These are phyloP conservation scores for Platyscapa corneri DNA, from an alignment of 1,140 invertebrate genomes.

Conservation along the genomic window DNA sequence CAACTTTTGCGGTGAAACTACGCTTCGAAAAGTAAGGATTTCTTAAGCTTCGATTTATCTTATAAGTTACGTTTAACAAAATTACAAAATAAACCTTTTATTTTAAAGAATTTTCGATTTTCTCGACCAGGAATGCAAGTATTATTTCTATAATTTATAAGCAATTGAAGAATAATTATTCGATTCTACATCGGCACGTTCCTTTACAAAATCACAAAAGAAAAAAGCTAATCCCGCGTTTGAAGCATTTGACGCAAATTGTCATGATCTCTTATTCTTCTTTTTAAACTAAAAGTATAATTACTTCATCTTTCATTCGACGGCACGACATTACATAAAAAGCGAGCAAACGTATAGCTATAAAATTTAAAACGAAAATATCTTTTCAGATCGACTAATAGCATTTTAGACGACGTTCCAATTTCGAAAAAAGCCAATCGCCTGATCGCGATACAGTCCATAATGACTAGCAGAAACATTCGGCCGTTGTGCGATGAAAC, in stretches of 20 bases:
- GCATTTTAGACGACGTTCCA: slow-evolving; percentile 45
- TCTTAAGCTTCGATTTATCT: slow-evolving; percentile 9
- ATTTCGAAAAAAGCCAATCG: slow-evolving; percentile 55
- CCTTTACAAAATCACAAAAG: neutral
- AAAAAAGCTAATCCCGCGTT: neutral
- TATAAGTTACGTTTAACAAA: neutral
- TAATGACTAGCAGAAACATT: slow-evolving; percentile 59
- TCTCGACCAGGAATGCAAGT: neutral
- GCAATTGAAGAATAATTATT: neutral
- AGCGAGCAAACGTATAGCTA: neutral
- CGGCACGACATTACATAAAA: neutral
- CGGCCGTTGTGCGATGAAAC: slow-evolving; percentile 53
- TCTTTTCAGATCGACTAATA: slow-evolving; percentile 42
- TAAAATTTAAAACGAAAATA: slow-evolving; percentile 1
- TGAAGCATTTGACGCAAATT: neutral
- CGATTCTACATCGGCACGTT: no score
- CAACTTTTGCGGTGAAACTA: slow-evolving; percentile 18
- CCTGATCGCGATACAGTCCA: slow-evolving; percentile 57
- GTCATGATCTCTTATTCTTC: neutral
- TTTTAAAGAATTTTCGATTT: neutral
- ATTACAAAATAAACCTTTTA: neutral
- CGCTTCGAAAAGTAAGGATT: neutral
- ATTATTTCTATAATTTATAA: neutral
- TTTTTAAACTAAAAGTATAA: neutral
- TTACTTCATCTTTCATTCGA: slow-evolving; percentile 10